phyloP scores from a whole-genome alignment of 2,113 vertebrate genomes.

The Hippocampus comes region DNA sequence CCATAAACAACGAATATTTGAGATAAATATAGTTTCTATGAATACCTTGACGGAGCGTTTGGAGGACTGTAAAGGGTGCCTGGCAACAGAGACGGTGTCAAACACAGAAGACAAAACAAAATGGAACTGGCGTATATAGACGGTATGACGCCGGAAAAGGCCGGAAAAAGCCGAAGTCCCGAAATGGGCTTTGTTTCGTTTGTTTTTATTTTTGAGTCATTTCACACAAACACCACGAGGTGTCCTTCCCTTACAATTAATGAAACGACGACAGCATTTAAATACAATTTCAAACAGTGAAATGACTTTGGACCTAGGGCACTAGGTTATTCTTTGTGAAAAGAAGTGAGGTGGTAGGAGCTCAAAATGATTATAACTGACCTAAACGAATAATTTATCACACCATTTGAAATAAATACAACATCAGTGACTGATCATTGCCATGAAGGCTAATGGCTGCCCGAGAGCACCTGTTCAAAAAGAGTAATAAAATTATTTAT shows the following conservation, averaged over 20 bases:
- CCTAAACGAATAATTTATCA: no score
- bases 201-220: not conserved
- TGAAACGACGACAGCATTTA: not conserved
- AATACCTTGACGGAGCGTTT: not conserved
- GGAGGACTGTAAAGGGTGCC: not conserved
- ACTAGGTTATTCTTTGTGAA: no score
- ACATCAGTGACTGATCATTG: no score
- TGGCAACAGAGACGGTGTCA: not conserved
- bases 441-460: no score
- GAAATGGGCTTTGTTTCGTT: not conserved
- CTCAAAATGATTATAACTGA: no score
- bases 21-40: not conserved
- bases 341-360: no score
- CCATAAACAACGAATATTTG: not conserved
- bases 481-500: no score
- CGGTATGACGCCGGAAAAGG: not conserved
- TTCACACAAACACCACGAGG: constrained; percentile 13
- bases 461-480: no score
- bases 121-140: constrained; percentile 48
- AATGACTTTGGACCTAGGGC: not conserved
- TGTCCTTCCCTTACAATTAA: not conserved
- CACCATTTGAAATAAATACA: no score
- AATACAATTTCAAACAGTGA: not conserved
- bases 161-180: not conserved
- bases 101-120: constrained; percentile 53